Conservation (phyloP, 2,888 invertebrate species). For the Drosophila ezoana region DNA sequence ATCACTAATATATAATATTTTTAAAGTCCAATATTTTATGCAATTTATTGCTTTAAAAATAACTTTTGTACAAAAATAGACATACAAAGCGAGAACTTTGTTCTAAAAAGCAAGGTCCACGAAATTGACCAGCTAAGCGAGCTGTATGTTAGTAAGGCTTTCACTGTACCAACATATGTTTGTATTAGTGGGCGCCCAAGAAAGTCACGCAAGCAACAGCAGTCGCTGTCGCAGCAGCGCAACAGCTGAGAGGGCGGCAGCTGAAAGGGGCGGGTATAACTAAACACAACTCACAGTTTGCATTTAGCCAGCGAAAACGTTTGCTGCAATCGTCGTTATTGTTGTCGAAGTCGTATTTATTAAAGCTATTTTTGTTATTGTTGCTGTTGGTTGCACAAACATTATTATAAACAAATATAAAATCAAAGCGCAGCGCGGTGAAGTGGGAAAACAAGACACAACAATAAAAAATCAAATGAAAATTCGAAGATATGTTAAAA, state of each 20-base stretch:
- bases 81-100: too few species aligned
- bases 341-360: conserved; percentile 32
- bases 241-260: conserved; percentile 8
- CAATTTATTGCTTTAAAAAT: too few species aligned
- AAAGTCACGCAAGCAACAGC: conserved; percentile 53
- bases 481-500: conserved; percentile 44
- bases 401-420: conserved; percentile 68
- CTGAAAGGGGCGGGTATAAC: conserved; percentile 6
- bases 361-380: conserved; percentile 27
- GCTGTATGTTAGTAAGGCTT: not conserved
- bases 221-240: conserved; percentile 10
- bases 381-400: conserved; percentile 57
- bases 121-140: not conserved
- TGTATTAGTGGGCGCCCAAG: conserved; percentile 33
- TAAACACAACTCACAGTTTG: conserved; percentile 51
- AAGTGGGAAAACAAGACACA: conserved; percentile 8
- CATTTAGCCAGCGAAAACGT: conserved; percentile 57
- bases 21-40: too few species aligned
- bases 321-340: conserved; percentile 46
- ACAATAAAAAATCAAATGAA: conserved; percentile 30
- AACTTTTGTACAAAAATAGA: too few species aligned
- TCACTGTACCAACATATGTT: conserved; percentile 12
- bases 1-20: too few species aligned
- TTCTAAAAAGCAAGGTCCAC: too few species aligned
- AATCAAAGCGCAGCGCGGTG: conserved; percentile 32